These are phyloP conservation scores for Amphipyra berbera DNA, from an alignment of 2,888 invertebrate species.

Conservation along the genomic window DNA sequence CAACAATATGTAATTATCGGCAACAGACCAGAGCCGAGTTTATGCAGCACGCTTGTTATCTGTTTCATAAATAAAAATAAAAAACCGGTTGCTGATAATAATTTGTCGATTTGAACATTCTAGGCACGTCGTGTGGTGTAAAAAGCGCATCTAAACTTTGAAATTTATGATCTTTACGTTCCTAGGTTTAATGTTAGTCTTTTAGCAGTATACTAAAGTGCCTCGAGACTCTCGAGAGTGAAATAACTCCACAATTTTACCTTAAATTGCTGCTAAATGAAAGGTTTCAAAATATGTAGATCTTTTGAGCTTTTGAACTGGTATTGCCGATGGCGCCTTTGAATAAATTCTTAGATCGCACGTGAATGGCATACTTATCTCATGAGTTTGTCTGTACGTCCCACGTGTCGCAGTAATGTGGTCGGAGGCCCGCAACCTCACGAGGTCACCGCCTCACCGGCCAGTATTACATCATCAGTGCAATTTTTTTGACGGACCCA, in stretches of 20 bases:
- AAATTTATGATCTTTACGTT: slow-evolving; percentile 12
- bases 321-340: slow-evolving; percentile 6
- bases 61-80: slow-evolving; percentile 49
- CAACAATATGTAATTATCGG: slow-evolving; percentile 82
- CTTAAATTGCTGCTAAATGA: slow-evolving; percentile 21
- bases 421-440: slow-evolving; percentile 55
- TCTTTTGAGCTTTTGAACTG: slow-evolving; percentile 2
- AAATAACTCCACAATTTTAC: slow-evolving; percentile 16
- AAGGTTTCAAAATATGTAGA: slow-evolving; percentile 11
- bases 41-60: slow-evolving; percentile 56
- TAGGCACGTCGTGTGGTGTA: slow-evolving; percentile 17
- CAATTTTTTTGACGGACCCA: slow-evolving; percentile 54
- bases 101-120: slow-evolving; percentile 4
- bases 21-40: slow-evolving; percentile 57
- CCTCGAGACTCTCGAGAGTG: background rate
- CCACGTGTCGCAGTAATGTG: slow-evolving; percentile 56
- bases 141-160: slow-evolving; percentile 33
- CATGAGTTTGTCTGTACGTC: slow-evolving; percentile 47
- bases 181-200: slow-evolving; percentile 10
- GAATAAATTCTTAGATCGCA: slow-evolving; percentile 11
- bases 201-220: slow-evolving; percentile 13
- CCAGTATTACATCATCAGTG: slow-evolving; percentile 70
- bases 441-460: slow-evolving; percentile 60
- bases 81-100: slow-evolving; percentile 33
- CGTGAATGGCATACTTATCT: slow-evolving; percentile 44